A percentile compares a stretch with the other conserved stretches of the same genome.
Evolutionary conservation across 2,797 vertebrate genomes (phyloP).

Genomic region (Artibeus lituratus): DNA sequence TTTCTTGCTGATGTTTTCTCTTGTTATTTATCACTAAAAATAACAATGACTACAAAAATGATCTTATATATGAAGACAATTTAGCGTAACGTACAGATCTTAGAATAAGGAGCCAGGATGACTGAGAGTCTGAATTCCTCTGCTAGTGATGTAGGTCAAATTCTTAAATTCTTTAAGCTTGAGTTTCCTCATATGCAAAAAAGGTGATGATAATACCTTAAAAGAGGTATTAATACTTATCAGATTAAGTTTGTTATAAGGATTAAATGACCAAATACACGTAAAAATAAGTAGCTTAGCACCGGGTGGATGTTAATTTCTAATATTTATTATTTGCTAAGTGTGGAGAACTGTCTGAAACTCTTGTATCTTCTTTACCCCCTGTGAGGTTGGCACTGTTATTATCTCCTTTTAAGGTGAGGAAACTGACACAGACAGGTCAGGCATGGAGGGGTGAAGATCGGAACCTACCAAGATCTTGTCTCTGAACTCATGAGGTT

Average conservation of each 20-base stretch:
- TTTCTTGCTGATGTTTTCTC: constrained; percentile 17
- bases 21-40: neutral
- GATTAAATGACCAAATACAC: neutral
- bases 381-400: neutral
- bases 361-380: neutral
- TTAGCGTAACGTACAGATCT: neutral
- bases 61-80: neutral
- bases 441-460: neutral
- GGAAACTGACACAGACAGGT: neutral
- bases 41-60: neutral
- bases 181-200: neutral
- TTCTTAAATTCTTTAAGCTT: neutral
- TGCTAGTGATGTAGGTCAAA: neutral
- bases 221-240: neutral
- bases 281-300: neutral
- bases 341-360: neutral
- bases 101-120: neutral
- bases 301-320: neutral
- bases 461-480: neutral
- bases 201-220: neutral
- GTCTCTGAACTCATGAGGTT: neutral
- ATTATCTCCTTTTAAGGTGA: neutral
- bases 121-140: neutral
- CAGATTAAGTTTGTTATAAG: neutral
- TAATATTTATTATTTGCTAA: neutral